Evolutionary conservation across 2,888 invertebrate genomes (phyloP), one percentile per base, ranked within the genome.

Genomic region (Ceraclea dissimilis): DNA sequence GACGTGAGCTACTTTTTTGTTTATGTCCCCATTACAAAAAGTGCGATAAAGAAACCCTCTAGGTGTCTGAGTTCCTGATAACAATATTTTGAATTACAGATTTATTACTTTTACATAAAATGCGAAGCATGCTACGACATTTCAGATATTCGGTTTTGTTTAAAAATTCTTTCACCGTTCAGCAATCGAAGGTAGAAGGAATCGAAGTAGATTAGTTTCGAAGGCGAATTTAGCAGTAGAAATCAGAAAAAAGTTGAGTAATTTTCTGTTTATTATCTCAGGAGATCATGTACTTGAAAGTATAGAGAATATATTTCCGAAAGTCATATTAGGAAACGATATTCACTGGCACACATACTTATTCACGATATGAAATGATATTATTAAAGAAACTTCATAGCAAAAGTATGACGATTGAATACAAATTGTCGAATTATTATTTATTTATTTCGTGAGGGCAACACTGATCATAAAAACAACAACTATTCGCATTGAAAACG

Each of bases 371-470:
- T 13, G 39, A 13, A 39, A 26, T 26, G 39, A 13, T n/a, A 39
- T 8, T 39, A 13, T n/a, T n/a, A 39, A 16, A 39, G 39, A 39
- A 26, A 39, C 39, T 39, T 39, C 39, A 26, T 26, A 26, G 75
- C 75, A 74, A 71, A 66, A 56, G 64, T 65, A 63, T 70, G 72
- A 68, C 67, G 62, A 63, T 65, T 69, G 77, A 72, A 77, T 77
- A 71, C 71, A 75, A 76, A 77, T 71, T 67, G 65, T 71, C 75
- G 74, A 73, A 76, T 77, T 77, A 76, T 72, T 49, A 34, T 39
- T 34, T 22, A 54, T 54, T 39, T 39, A 39, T 39, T 39, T 39
- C 4, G 33, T 33, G 19, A 20, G 33, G 54, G 34, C 48, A 49
- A 54, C 33, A 39, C 33, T 48, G 33, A 19, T 34, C 54, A 49